phyloP scores from a whole-genome alignment of 37 sponge, comb jelly and placozoan genomes.

The Cladorhizidae sp. region DNA sequence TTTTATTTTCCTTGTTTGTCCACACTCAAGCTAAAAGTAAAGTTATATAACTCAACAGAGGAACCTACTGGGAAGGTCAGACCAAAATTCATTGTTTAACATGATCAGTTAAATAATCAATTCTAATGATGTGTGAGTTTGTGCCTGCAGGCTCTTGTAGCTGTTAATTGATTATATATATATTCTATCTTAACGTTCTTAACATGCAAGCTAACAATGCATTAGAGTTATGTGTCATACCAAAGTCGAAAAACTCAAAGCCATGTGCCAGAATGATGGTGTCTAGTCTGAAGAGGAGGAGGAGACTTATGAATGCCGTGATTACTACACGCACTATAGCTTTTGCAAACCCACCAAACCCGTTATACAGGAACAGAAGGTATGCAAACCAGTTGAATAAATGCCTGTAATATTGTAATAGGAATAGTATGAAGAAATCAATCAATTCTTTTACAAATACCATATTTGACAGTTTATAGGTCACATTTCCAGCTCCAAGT shows the following conservation, averaged over 20 bases:
- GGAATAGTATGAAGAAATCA: not conserved
- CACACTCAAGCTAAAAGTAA: no score
- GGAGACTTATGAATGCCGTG: not conserved
- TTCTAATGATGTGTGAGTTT: no score
- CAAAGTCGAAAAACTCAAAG: slow-evolving; percentile 5
- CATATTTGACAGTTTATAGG: no score
- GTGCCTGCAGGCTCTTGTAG: no score
- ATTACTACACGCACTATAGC: not conserved
- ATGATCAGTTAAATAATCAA: no score
- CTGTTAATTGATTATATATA: no score
- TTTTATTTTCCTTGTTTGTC: no score
- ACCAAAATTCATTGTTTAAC: no score
- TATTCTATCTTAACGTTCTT: no score
- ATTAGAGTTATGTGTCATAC: not conserved
- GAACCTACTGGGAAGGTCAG: no score
- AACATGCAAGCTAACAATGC: not conserved
- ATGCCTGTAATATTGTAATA: not conserved
- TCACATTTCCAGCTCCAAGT: not conserved
- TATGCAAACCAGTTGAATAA: slow-evolving; percentile 30
- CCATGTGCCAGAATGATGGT: not conserved
- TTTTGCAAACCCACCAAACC: slow-evolving; percentile 9
- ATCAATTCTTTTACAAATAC: no score
- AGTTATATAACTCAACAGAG: no score
- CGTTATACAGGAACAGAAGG: slow-evolving; percentile 20
- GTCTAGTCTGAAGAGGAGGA: slow-evolving; percentile 25